Evolutionary conservation across 2,888 invertebrate species (phyloP).

Genomic region (Meloe dianella): DNA sequence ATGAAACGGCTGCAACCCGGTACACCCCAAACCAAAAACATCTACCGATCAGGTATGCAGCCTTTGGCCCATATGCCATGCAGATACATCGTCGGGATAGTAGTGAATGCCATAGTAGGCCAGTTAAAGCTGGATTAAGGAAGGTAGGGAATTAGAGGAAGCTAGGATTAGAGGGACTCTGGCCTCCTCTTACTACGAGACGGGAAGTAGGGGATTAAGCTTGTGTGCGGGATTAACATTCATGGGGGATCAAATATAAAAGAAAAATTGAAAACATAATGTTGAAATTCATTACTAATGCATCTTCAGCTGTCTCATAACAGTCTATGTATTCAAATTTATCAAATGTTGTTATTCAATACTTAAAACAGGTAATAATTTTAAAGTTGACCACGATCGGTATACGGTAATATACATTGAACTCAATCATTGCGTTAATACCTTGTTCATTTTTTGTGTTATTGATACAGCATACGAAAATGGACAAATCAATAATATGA

Average conservation of each 20-base stretch:
- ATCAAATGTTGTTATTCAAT: background rate
- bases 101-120: slow-evolving; percentile 52
- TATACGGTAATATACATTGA: background rate
- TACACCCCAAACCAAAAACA: slow-evolving; percentile 56
- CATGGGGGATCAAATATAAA: slow-evolving; percentile 57
- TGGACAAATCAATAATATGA: background rate
- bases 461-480: background rate
- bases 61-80: slow-evolving; percentile 45
- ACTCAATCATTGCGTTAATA: background rate
- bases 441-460: background rate
- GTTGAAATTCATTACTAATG: slow-evolving; percentile 33
- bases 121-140: slow-evolving; percentile 61
- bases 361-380: background rate
- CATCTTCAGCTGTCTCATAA: background rate
- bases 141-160: slow-evolving; percentile 62
- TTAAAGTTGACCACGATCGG: background rate
- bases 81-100: slow-evolving; percentile 47
- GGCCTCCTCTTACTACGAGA: slow-evolving; percentile 56
- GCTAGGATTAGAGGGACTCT: slow-evolving; percentile 59
- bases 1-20: slow-evolving; percentile 60
- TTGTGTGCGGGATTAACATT: slow-evolving; percentile 58
- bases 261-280: slow-evolving; percentile 52
- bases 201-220: slow-evolving; percentile 59
- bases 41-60: slow-evolving; percentile 49
- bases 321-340: background rate